Percentiles rank a stretch among this genome's conserved stretches.
phyloP scores from a whole-genome alignment of 2,888 invertebrate species.

The Phoenoteleia sp. region DNA sequence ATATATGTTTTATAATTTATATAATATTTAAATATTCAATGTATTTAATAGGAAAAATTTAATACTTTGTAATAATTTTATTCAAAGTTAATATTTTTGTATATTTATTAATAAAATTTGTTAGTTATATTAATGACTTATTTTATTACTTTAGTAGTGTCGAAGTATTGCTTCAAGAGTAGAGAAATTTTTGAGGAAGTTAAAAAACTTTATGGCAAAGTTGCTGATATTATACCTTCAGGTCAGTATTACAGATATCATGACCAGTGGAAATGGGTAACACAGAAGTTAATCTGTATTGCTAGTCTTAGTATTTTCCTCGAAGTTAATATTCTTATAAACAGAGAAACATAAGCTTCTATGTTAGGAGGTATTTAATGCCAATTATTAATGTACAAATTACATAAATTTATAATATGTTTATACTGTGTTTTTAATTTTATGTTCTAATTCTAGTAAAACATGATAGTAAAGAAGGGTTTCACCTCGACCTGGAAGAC shows the following conservation, averaged over 20 bases:
- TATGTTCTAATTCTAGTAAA: no score
- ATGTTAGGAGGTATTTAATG: conserved; percentile 91
- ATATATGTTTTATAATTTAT: no score
- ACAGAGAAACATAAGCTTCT: conserved; percentile 92
- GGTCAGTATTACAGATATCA: conserved; percentile 95
- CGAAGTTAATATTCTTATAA: conserved; percentile 92
- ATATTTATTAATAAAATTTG: no score
- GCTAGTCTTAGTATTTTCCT: conserved; percentile 93
- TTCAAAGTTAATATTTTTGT: no score
- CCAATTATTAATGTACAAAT: background rate
- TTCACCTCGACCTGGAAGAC: conserved; percentile 97
- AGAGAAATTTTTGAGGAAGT: conserved; percentile 90
- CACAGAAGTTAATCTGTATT: conserved; percentile 94
- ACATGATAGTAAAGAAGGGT: conserved; percentile 90
- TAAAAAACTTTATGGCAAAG: conserved; percentile 89
- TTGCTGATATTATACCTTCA: conserved; percentile 90
- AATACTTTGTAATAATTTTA: no score
- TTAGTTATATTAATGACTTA: no score
- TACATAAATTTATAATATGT: background rate
- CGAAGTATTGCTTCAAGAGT: conserved; percentile 89
- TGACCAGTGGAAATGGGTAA: conserved; percentile 95
- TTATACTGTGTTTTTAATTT: no score
- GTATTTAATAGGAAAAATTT: no score
- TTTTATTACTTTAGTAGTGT: conserved; percentile 88
- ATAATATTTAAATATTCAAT: no score